Conservation (phyloP, 2,113 vertebrate species). For the Orthochromis indermauri region DNA sequence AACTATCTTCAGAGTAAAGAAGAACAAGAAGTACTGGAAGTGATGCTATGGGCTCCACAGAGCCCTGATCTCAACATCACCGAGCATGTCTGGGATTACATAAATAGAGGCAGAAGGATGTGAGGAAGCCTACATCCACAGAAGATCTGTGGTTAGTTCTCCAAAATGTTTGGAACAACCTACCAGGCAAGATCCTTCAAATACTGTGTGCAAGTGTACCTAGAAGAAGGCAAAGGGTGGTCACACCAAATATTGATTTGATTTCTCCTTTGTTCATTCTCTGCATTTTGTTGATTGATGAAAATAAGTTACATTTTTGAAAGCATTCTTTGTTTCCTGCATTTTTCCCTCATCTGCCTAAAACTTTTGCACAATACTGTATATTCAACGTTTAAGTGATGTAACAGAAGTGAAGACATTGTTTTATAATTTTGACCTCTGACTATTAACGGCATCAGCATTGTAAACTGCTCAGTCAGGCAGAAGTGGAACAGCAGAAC, state of each 20-base stretch:
- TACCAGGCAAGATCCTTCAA: neutral
- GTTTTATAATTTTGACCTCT: neutral
- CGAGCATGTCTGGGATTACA: neutral
- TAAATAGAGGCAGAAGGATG: neutral
- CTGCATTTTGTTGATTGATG: neutral
- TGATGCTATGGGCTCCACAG: neutral
- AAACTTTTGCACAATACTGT: neutral
- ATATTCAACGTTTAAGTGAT: neutral
- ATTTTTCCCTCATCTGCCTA: accelerated
- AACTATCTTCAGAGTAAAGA: neutral
- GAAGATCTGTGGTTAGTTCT: neutral
- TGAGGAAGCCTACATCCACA: neutral
- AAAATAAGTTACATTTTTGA: neutral
- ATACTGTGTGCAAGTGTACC: neutral
- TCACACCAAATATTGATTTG: neutral
- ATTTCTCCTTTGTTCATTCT: neutral
- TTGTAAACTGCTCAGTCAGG: neutral
- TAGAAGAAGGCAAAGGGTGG: neutral
- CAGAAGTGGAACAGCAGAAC: neutral
- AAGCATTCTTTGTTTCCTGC: neutral
- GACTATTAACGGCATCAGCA: neutral
- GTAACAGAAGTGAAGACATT: neutral
- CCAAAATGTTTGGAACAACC: neutral
- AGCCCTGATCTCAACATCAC: neutral
- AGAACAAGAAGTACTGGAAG: neutral